phyloP scores from a whole-genome alignment of 2,113 vertebrate genomes.

The Cyprinodon brontotheroides region DNA sequence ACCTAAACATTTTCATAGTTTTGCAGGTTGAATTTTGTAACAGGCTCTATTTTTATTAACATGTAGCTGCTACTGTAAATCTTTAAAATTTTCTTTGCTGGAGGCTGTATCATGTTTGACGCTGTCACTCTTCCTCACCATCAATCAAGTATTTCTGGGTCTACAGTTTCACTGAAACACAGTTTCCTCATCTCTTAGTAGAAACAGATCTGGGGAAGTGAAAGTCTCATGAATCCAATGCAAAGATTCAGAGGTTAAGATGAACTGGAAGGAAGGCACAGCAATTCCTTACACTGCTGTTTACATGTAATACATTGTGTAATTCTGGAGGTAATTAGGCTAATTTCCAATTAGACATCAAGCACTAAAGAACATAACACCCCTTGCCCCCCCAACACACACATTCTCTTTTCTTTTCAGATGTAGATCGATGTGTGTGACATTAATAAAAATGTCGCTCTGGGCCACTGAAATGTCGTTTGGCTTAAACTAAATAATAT shows the following conservation, averaged over 20 bases:
- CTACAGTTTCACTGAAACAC: constrained; percentile 12
- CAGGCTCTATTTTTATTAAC: background rate
- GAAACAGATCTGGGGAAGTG: background rate
- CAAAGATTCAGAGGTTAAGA: background rate
- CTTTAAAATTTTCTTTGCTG: background rate
- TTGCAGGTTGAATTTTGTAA: background rate
- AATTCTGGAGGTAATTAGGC: constrained; percentile 41
- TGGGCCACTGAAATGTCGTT: background rate
- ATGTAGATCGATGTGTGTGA: background rate
- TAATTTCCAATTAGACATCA: constrained; percentile 47
- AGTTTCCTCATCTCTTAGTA: background rate
- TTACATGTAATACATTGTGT: constrained; percentile 34
- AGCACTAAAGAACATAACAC: background rate
- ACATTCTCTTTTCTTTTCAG: background rate
- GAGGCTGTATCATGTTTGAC: background rate
- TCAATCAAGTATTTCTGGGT: constrained; percentile 16
- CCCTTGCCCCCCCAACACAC: background rate
- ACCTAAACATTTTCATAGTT: no score
- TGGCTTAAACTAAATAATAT: background rate
- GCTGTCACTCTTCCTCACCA: constrained; percentile 25
- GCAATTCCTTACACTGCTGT: constrained; percentile 24
- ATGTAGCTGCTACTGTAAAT: background rate
- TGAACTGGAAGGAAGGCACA: constrained; percentile 5
- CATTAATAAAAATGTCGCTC: background rate
- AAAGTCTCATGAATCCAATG: background rate